A percentile compares a stretch with the other conserved stretches of the same genome.
phyloP scores from a whole-genome alignment of 2,797 vertebrate species.

The Aselliscus stoliczkanus region DNA sequence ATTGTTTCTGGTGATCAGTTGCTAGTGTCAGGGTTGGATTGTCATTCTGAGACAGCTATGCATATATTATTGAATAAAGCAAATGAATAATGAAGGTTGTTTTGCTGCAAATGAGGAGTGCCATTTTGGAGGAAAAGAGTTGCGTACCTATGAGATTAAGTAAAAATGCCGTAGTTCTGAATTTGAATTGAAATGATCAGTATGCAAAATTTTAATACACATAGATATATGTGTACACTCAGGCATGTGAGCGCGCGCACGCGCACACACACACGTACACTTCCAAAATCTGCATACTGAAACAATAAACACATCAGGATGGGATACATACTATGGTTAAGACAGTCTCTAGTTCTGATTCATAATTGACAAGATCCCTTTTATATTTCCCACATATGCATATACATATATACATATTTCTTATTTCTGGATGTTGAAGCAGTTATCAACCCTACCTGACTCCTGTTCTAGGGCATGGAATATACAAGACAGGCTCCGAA shows the following conservation, averaged over 20 bases:
- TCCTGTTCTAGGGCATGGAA: not conserved
- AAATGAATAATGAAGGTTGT: not conserved
- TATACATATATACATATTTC: not conserved
- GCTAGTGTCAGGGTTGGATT: not conserved
- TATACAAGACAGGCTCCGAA: not conserved
- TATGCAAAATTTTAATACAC: not conserved
- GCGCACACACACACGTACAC: not conserved
- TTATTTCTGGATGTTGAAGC: not conserved
- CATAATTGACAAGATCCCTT: not conserved
- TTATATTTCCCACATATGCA: not conserved
- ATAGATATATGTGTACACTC: not conserved
- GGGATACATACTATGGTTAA: not conserved
- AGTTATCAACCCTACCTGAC: not conserved
- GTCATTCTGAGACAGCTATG: not conserved
- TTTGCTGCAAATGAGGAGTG: not conserved
- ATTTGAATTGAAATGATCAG: not conserved
- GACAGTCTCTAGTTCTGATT: not conserved
- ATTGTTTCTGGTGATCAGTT: not conserved
- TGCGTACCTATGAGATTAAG: not conserved
- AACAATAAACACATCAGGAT: not conserved
- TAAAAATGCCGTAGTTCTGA: not conserved
- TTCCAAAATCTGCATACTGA: not conserved
- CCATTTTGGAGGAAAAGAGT: not conserved
- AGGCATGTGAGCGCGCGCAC: too few relatives aligned
- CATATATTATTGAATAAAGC: not conserved